A percentile compares a stretch with the other conserved stretches of the same genome.
These are phyloP conservation scores for Bacillus rossius DNA, from an alignment of 1,140 invertebrate genomes.

Conservation along the genomic window DNA sequence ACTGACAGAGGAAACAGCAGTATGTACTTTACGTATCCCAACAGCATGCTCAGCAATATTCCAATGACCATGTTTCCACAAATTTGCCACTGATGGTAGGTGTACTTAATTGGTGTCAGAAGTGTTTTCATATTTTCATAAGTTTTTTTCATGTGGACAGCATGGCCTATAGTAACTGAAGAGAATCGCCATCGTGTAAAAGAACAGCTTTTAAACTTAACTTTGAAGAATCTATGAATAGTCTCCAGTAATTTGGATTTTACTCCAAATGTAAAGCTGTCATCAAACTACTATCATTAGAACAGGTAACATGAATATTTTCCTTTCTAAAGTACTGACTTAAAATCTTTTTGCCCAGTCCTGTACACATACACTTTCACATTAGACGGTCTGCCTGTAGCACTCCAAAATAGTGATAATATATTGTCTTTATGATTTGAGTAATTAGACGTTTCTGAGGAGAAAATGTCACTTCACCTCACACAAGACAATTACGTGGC, in stretches of 20 bases:
- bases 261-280: too few relatives aligned
- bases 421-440: too few relatives aligned
- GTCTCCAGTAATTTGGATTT: conserved; percentile 11
- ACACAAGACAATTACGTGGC: too few relatives aligned
- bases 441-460: too few relatives aligned
- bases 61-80: conserved; percentile 18
- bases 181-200: conserved; percentile 19
- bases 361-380: too few relatives aligned
- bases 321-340: too few relatives aligned
- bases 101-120: conserved; percentile 15
- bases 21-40: conserved; percentile 16
- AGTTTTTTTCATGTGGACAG: conserved; percentile 11
- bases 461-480: too few relatives aligned
- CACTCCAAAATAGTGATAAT: too few relatives aligned
- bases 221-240: conserved; percentile 25
- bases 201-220: conserved; percentile 19
- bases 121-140: conserved; percentile 15
- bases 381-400: too few relatives aligned
- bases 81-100: conserved; percentile 15
- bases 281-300: too few relatives aligned
- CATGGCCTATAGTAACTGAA: conserved; percentile 11
- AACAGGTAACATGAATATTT: too few relatives aligned
- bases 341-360: too few relatives aligned
- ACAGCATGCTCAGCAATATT: conserved; percentile 15
- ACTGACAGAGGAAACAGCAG: conserved; percentile 18